Evolutionary conservation across 2,797 vertebrate genomes (phyloP).

Genomic region (Megaceryle alcyon): DNA sequence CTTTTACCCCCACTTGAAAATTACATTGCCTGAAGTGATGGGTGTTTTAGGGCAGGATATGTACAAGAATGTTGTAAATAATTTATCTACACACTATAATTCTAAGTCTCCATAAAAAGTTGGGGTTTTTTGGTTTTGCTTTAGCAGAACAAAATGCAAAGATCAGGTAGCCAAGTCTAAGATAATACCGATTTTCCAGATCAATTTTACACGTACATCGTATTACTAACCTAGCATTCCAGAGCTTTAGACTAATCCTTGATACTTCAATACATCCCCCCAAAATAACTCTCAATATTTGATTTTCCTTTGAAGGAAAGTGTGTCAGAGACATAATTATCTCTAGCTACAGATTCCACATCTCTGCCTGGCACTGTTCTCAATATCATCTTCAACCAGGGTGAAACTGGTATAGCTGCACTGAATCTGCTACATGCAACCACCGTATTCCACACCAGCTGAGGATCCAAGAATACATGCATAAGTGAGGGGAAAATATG

Average conservation of each 20-base stretch:
- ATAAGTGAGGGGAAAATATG: background rate
- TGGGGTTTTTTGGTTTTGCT: background rate
- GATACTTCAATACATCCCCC: background rate
- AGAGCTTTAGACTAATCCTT: constrained; percentile 21
- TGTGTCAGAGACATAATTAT: constrained; percentile 30
- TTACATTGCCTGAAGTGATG: background rate
- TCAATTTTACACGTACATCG: constrained; percentile 1
- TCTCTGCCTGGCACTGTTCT: background rate
- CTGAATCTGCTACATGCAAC: background rate
- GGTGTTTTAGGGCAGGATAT: background rate
- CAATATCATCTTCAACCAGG: constrained; percentile 2
- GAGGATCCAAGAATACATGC: background rate
- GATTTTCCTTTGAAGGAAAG: constrained; percentile 40
- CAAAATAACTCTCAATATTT: constrained; percentile 29
- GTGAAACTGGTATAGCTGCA: constrained; percentile 10
- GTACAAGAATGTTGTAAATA: background rate
- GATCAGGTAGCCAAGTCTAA: background rate
- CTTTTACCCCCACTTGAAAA: constrained; percentile 23
- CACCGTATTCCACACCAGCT: background rate
- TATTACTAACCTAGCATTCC: background rate
- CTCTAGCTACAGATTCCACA: background rate
- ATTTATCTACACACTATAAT: background rate
- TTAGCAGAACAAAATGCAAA: background rate
- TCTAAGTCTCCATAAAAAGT: background rate
- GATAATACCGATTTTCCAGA: background rate